Evolutionary conservation across 2,888 invertebrate genomes (phyloP), one percentile per base, ranked within the genome.

Genomic region (Pegoplata infirma): DNA sequence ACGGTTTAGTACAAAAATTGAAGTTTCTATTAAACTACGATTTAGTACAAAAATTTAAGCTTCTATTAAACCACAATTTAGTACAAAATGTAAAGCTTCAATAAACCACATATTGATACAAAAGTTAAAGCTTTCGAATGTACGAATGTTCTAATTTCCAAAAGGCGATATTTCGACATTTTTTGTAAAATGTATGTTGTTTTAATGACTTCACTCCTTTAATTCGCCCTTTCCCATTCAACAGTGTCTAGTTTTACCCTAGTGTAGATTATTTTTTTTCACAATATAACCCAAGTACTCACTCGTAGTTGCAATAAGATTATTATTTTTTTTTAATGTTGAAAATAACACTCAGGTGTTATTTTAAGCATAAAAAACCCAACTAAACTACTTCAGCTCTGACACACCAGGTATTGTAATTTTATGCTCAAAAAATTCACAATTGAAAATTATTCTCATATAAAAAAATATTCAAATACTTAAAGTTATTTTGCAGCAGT

Each of bases 281-380:
- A 5, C 6, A 17, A 10, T 36, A 32, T 61, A n/a, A 21, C 19
- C 25, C 51, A 25, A 32, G 16, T 44, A 28, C 28, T 14, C 28
- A 32, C 14, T 66, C 25, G 19, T 28, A 66, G 19, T 40, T 51
- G 28, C 49, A 40, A 55, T 44, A 10, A 66, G 59, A 55, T 67
- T 23, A 67, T 56, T 14, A 6, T 21, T 56, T n/a, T n/a, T n/a
- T n/a, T n/a, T n/a, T n/a, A n/a, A n/a, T n/a, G n/a, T n/a, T n/a
- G n/a, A n/a, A n/a, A n/a, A n/a, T 68, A 55, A 40, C 61, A 56
- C 28, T 63, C 63, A 68, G 68, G 75, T 76, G 75, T 63, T 69
- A 32, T 64, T 63, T 40, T 47, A 36, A 55, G 55, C 53, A 44
- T 59, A 14, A 58, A 59, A 10, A 68, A 61, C 21, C 47, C 10